phyloP scores from a whole-genome alignment of 2,797 vertebrate species.

The Hoplostethus atlanticus region DNA sequence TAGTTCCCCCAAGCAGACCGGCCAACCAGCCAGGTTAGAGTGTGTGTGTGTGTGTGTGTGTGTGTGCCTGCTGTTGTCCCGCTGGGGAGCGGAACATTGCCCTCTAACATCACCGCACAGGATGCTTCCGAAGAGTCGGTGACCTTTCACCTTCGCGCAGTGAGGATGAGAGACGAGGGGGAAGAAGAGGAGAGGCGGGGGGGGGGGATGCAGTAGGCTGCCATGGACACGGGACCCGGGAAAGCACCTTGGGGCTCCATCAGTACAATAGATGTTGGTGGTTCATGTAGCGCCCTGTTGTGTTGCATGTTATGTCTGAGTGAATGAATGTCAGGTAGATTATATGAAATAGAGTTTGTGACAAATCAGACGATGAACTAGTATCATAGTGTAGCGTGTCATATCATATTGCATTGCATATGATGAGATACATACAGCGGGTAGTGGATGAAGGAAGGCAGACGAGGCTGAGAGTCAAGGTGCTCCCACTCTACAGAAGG shows the following conservation, averaged over 20 bases:
- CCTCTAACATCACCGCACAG: conserved; percentile 76
- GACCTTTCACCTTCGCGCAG: conserved; percentile 70
- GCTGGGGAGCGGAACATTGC: conserved; percentile 65
- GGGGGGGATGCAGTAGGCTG: neutral
- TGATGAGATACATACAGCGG: too few relatives aligned
- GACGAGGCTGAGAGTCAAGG: neutral
- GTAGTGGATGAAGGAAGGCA: neutral
- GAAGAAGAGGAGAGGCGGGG: conserved; percentile 25
- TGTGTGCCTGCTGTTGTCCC: conserved; percentile 35
- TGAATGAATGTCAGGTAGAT: neutral
- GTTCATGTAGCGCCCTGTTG: neutral
- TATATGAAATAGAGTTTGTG: neutral
- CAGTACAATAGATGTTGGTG: conserved; percentile 17
- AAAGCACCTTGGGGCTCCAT: conserved; percentile 22
- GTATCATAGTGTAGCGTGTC: neutral
- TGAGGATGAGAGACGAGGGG: conserved; percentile 60
- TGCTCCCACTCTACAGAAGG: neutral
- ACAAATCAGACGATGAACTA: too few relatives aligned
- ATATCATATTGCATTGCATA: neutral
- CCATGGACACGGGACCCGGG: conserved; percentile 13
- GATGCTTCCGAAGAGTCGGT: conserved; percentile 70
- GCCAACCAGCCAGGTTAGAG: conserved; percentile 47
- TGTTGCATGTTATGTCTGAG: neutral
- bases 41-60: conserved; percentile 35
- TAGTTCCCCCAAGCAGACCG: conserved; percentile 76